Evolutionary conservation across 2,888 invertebrate genomes (phyloP), one percentile per base, ranked within the genome.

Genomic region (Odontocolon sp.): DNA sequence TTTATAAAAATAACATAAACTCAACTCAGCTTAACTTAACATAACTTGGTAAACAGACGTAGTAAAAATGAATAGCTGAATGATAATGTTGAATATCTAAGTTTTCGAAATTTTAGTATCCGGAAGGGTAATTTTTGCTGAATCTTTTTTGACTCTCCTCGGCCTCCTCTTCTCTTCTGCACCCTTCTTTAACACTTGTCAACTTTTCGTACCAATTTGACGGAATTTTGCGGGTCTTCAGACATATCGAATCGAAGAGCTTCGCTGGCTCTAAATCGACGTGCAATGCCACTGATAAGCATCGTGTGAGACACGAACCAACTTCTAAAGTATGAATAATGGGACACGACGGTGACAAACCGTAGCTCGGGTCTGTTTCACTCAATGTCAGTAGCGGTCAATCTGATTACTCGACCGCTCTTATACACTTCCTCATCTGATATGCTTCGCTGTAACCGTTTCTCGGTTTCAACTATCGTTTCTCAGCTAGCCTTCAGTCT

Each of bases 261-360:
- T 45, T n/a, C 61, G 57, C 11, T 59, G 64, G 18, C 68, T 56
- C 57, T 68, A 61, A 61, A 74, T 61, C 68, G 63, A 68, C 68
- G 61, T 68, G 74, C 68, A 74, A 74, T 74, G 68, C 59, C 68
- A 61, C 74, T 54, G 68, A 68, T 68, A 68, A 54, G 54, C 61
- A 33, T 36, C 3, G 63, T 33, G 11, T 14, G 31, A 36, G 52
- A 54, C 61, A 72, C 72, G 76, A 73, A 77, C 77, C 54, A 77
- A 38, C 79, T 79, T 59, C 67, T 69, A 79, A 50, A 59, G 50
- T 38, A 66, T 40, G 72, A 72, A 72, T 72, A 72, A 72, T 72
- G 64, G 72, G 50, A 66, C 50, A 40, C 57, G 64, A 57, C 66
- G 50, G 36, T 16, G 36, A 66, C 64, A 40, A 71, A 71, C 63